Evolutionary conservation across 2,113 vertebrate species (phyloP).

Genomic region (Mugil cephalus): DNA sequence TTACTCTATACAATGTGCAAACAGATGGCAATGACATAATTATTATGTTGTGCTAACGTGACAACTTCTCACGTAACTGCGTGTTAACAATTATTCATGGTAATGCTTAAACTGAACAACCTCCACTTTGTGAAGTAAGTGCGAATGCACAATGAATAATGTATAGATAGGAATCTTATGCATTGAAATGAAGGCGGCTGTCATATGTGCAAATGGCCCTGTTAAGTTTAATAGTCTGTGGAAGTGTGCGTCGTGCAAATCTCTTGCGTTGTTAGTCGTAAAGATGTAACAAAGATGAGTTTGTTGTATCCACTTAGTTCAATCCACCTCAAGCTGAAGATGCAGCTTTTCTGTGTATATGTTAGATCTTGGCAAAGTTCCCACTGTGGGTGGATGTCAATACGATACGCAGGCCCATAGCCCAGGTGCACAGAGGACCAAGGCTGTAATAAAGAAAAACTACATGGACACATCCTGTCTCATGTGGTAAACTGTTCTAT

Average conservation of each 20-base stretch:
- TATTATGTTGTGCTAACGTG: slow-evolving; percentile 23
- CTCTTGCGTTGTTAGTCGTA: slow-evolving; percentile 32
- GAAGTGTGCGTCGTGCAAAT: slow-evolving; percentile 70
- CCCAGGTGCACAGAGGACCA: not conserved
- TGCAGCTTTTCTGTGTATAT: not conserved
- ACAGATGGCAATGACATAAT: slow-evolving; percentile 6
- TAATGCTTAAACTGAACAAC: slow-evolving; percentile 51
- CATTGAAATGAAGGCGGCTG: slow-evolving; percentile 26
- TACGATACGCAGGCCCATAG: slow-evolving; percentile 2
- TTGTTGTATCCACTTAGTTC: slow-evolving; percentile 43
- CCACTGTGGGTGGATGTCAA: not conserved
- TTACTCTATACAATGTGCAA: not conserved
- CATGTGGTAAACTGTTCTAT: slow-evolving; percentile 50
- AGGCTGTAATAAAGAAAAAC: slow-evolving; percentile 2
- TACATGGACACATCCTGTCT: slow-evolving; percentile 17
- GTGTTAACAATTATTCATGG: slow-evolving; percentile 48
- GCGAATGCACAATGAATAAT: slow-evolving; percentile 58
- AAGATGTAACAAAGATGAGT: slow-evolving; percentile 41
- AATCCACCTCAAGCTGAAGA: not conserved
- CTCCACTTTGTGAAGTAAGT: slow-evolving; percentile 41
- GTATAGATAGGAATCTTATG: slow-evolving; percentile 27
- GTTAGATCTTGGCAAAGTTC: not conserved
- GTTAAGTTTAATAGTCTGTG: slow-evolving; percentile 49
- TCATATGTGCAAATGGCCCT: slow-evolving; percentile 44
- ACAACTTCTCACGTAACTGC: slow-evolving; percentile 15